Conservation (phyloP, 2,113 vertebrate genomes). For the Phylloscopus whistleri region DNA sequence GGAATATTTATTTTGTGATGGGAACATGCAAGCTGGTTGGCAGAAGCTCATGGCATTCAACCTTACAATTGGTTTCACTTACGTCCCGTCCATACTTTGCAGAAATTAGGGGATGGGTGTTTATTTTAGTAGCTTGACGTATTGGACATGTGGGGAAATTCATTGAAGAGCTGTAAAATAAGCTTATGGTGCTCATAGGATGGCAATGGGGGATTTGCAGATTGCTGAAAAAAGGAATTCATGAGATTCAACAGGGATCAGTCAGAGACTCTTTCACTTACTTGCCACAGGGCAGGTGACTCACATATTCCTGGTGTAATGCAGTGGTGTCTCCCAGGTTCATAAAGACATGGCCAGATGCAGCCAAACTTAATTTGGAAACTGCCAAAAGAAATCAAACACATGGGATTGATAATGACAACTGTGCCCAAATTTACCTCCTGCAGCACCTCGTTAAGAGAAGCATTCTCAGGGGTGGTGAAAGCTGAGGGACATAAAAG, state of each 20-base stretch:
- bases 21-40: background rate
- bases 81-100: background rate
- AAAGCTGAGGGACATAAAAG: background rate
- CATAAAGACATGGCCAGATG: background rate
- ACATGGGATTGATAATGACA: background rate
- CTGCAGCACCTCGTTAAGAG: background rate
- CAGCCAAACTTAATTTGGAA: conserved; percentile 4
- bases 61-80: background rate
- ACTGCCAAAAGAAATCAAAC: background rate
- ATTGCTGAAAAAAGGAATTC: background rate
- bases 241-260: background rate
- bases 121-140: background rate
- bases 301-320: background rate
- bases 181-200: background rate
- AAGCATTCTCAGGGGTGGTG: background rate
- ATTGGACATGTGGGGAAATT: background rate
- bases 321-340: background rate
- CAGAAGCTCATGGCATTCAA: background rate
- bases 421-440: background rate
- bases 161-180: background rate
- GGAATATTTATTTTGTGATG: background rate
- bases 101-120: background rate
- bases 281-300: background rate
- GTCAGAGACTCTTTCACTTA: background rate
- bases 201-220: background rate